Percentiles rank a stretch among this genome's conserved stretches.
These are phyloP conservation scores for Thamnophis elegans DNA, from an alignment of 2,797 vertebrate species.

Conservation along the genomic window DNA sequence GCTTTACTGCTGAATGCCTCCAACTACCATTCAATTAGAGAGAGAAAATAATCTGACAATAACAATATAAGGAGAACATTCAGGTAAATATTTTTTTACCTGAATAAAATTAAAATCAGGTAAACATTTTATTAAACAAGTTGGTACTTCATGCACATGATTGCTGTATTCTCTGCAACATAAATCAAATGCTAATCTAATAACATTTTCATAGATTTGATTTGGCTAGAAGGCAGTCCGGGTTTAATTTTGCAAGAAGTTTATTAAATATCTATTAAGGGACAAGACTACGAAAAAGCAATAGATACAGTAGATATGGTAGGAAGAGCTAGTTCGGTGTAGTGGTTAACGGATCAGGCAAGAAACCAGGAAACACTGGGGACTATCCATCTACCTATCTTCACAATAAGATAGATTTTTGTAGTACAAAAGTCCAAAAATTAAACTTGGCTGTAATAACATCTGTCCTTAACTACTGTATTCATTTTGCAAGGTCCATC, in stretches of 20 bases:
- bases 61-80: not conserved
- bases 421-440: not conserved
- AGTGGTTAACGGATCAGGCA: not conserved
- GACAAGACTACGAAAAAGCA: not conserved
- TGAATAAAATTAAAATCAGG: not conserved
- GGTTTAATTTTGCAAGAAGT: not conserved
- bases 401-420: no score
- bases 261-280: not conserved
- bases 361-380: not conserved
- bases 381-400: no score
- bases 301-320: not conserved
- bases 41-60: not conserved
- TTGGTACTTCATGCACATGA: conserved; percentile 2
- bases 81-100: not conserved
- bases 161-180: not conserved
- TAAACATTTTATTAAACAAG: not conserved
- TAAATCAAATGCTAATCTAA: not conserved
- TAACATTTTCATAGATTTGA: not conserved
- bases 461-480: not conserved
- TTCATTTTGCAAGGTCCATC: not conserved
- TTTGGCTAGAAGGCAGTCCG: not conserved
- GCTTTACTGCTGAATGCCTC: not conserved
- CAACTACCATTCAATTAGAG: not conserved
- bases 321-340: not conserved
- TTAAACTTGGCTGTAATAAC: not conserved